Evolutionary conservation across 2,797 vertebrate species (phyloP).

Genomic region (Alectoris magna): DNA sequence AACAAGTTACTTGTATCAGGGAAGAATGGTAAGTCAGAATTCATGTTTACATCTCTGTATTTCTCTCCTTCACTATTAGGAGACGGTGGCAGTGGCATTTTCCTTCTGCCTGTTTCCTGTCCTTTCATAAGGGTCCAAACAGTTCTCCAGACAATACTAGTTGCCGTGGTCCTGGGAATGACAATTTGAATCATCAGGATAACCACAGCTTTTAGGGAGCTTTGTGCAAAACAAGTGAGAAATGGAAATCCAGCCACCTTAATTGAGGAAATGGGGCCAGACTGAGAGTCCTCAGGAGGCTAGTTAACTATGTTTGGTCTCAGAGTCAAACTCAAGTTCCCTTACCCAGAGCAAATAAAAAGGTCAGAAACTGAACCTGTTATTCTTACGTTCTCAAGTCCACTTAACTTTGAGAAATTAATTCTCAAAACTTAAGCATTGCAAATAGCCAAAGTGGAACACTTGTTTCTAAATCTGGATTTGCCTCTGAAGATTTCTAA

Average conservation of each 20-base stretch:
- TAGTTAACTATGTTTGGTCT: background rate
- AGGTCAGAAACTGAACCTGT: background rate
- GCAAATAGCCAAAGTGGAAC: background rate
- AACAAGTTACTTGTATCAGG: background rate
- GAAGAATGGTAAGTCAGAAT: background rate
- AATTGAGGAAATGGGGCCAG: background rate
- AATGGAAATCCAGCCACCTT: fast-evolving
- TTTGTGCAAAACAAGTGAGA: background rate
- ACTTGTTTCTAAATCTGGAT: background rate
- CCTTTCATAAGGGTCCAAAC: background rate
- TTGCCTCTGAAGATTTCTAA: background rate
- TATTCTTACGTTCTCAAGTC: background rate
- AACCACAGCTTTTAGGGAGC: fast-evolving
- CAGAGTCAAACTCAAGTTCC: background rate
- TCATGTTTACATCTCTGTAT: background rate
- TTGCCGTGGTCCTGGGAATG: background rate
- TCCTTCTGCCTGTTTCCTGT: background rate
- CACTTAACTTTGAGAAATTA: background rate
- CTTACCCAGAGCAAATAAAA: background rate
- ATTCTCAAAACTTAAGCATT: background rate
- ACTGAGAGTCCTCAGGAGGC: background rate
- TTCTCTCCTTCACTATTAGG: background rate
- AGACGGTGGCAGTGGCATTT: background rate
- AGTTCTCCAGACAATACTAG: background rate
- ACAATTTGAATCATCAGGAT: background rate